These are phyloP conservation scores for Epinephelus cyanopodus DNA, from an alignment of 2,113 vertebrate species.

Conservation along the genomic window DNA sequence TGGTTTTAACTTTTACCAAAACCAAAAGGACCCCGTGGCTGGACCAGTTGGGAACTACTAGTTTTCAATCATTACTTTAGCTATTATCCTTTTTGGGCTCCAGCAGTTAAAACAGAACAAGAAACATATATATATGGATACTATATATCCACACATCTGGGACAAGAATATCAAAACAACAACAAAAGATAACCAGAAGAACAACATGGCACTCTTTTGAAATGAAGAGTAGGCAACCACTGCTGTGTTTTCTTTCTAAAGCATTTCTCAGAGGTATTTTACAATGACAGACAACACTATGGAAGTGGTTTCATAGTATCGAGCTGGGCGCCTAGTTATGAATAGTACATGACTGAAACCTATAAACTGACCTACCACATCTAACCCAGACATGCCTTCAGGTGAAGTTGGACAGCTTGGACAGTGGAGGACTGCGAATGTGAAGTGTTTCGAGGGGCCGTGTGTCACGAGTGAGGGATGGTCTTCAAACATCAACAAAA, in stretches of 20 bases:
- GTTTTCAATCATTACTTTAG: not conserved
- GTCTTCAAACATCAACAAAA: slow-evolving; percentile 36
- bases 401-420: slow-evolving; percentile 33
- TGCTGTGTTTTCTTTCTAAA: slow-evolving; percentile 10
- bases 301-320: slow-evolving; percentile 4
- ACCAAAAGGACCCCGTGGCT: too few species aligned
- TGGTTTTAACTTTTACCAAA: too few species aligned
- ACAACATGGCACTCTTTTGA: not conserved
- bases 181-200: slow-evolving; percentile 8
- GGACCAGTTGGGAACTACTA: not conserved
- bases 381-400: slow-evolving; percentile 5
- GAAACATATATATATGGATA: not conserved
- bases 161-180: not conserved
- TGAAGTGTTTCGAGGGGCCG: not conserved
- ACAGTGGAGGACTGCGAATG: slow-evolving; percentile 14
- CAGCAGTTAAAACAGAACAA: not conserved
- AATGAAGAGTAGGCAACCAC: not conserved
- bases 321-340: slow-evolving; percentile 4
- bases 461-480: slow-evolving; percentile 18
- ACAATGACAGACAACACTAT: not conserved
- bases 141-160: not conserved
- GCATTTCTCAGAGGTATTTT: not conserved
- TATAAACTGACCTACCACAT: slow-evolving; percentile 12
- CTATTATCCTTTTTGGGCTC: slow-evolving; percentile 2
- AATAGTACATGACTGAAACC: slow-evolving; percentile 30